Evolutionary conservation across 2,797 vertebrate species (phyloP), one percentile per base, ranked within the genome.

Genomic region (Enoplosus armatus): DNA sequence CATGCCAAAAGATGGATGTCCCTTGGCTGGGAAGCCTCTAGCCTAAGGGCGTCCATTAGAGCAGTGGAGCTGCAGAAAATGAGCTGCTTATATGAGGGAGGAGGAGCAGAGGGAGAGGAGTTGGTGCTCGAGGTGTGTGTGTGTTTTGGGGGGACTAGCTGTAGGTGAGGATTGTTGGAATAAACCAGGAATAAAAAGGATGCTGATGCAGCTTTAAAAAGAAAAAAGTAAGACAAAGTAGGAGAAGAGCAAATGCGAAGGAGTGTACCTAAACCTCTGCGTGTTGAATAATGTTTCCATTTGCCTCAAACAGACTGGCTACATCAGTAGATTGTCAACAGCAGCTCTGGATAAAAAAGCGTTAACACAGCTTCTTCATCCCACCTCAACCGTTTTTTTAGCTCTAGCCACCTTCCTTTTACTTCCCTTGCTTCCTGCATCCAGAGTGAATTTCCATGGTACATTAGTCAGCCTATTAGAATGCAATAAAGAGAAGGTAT

Each of bases 381-480:
- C 61, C 56, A 80, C 63, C 47, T 48, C 60, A 47, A 62, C 72
- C 63, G 74, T 75, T 66, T 79, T n/a, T 60, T 67, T 60, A 83
- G 78, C 80, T 65, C 77, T 83, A 82, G 79, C 74, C 77, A 63
- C 85, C 74, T 77, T 81, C 53, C 70, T 54, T 65, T 84, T 65
- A 59, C 91, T 84, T 87, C 85, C 78, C 62, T 64, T 15, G 85
- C 92, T 93, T 93, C 89, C 94, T 94, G 95, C 95, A 95, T 94
- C 92, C 95, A 95, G 96, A 97, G 96, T 96, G 95, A 95, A 97
- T 98, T 98, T 98, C 97, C 97, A 98, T 97, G 97, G 97, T 97
- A 98, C 97, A 98, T 99, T 99, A 98, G 98, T 97, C 97, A 96
- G 96, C 96, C 96, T 97, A 98, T 98, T 98, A 97, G 95, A 96